Base-by-base conservation (phyloP, 2,113 vertebrate genomes). In the Grallaria varia region DNA sequence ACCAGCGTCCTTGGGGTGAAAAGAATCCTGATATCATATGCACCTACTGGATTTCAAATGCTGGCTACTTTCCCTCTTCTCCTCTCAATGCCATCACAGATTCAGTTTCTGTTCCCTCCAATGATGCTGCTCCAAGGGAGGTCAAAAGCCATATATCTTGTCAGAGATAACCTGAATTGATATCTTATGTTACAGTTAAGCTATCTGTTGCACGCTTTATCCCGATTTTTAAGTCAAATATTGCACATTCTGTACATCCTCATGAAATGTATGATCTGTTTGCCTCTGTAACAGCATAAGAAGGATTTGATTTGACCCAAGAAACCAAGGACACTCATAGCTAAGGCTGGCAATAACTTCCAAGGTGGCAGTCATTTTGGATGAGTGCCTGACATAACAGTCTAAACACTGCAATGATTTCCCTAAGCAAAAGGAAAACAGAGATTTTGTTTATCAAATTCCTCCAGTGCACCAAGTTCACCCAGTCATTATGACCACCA, bases 281-380 rank as follows among this genome's bases (percentile, higher is more conserved):
- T 89, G 78, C 63, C 63, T 87, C 37, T 88, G 68, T 63, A 84
- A 53, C 49, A 78, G 40, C n/a, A 14, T 8, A 44, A 80, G 71
- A 66, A 85, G 55, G 45, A 74, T 90, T 80, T 93, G 55, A 47
- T 71, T 71, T 87, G 90, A 90, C 91, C 81, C 62, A 87, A 78
- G 80, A 95, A 96, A 72, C 52, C 92, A 81, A 75, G 84, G 88
- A 93, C 90, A 92, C 84, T 93, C 64, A 64, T 78, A 81, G 85
- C 88, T 89, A 14, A 58, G 60, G 52, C 85, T 92, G 92, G 85
- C 88, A 93, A 12, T 84, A 60, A 47, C 68, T 90, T 93, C 76
- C 85, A 94, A 96, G 93, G 82, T 95, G 88, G 74, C 83, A 89
- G 84, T 80, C 69, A n/a, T 92, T 90, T 89, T 94, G 95, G 83